Conservation (phyloP, 2,113 vertebrate species). For the Cyphomyrus plagiostoma region DNA sequence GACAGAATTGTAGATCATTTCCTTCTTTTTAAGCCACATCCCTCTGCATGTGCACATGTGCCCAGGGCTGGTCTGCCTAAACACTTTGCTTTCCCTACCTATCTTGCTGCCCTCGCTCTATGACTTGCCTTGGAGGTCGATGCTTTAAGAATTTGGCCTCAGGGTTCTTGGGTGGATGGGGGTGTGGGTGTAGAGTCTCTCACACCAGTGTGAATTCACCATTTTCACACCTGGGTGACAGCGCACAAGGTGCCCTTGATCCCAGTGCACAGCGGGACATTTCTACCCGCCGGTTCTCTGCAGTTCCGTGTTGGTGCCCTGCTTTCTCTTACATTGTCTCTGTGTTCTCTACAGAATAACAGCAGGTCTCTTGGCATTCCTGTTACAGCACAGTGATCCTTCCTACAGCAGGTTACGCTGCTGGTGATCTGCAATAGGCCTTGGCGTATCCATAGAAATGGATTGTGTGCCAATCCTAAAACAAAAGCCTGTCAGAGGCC, state of each 20-base stretch:
- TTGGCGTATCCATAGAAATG: not conserved
- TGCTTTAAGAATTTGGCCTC: not conserved
- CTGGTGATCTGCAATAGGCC: not conserved
- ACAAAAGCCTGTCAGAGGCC: not conserved
- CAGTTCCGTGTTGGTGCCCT: not conserved
- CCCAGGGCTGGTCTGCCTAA: not conserved
- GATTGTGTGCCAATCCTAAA: not conserved
- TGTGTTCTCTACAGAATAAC: not conserved
- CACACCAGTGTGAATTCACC: not conserved
- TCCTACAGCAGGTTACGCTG: not conserved
- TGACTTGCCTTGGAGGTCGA: not conserved
- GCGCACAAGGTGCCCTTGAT: not conserved
- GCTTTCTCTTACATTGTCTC: not conserved
- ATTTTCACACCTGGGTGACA: not conserved
- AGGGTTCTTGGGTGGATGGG: not conserved
- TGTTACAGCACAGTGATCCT: not conserved
- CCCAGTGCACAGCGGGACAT: not conserved
- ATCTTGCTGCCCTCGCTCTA: not conserved
- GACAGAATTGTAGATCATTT: not conserved
- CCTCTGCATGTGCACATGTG: not conserved
- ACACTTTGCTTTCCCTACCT: not conserved
- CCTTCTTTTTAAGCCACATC: not conserved
- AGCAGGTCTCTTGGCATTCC: not conserved
- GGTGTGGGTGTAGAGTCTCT: not conserved
- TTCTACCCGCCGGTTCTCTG: not conserved